These are phyloP conservation scores for Merodon equestris DNA, from an alignment of 2,888 invertebrate genomes.

Conservation along the genomic window DNA sequence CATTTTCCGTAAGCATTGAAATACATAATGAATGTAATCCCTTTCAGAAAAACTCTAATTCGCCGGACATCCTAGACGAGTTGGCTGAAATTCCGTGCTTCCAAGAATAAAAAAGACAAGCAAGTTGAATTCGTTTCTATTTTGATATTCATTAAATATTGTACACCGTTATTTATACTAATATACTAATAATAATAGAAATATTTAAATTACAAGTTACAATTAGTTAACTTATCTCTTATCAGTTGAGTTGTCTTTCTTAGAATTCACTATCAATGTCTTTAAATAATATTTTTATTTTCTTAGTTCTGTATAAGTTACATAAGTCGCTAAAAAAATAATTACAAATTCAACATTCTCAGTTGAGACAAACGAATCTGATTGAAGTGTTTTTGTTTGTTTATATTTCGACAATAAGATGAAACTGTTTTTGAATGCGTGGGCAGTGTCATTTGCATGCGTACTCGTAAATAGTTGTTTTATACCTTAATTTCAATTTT, in stretches of 20 bases:
- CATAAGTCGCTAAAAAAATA: slow-evolving; percentile 13
- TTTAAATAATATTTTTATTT: slow-evolving; percentile 27
- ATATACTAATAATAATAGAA: slow-evolving; percentile 41
- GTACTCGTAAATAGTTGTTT: neutral
- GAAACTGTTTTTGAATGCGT: slow-evolving; percentile 27
- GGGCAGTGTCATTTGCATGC: slow-evolving; percentile 39
- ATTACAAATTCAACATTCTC: slow-evolving; percentile 22
- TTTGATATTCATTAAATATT: slow-evolving; percentile 57
- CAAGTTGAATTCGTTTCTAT: slow-evolving; percentile 26
- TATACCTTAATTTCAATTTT: slow-evolving; percentile 20
- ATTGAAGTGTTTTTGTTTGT: slow-evolving; percentile 13
- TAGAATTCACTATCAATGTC: slow-evolving; percentile 27
- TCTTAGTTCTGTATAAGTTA: slow-evolving; percentile 4
- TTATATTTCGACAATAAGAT: slow-evolving; percentile 26
- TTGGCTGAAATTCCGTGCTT: too few species aligned
- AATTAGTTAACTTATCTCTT: slow-evolving; percentile 58
- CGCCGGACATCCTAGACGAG: too few species aligned
- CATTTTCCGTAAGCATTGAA: too few species aligned
- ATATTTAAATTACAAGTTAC: slow-evolving; percentile 48
- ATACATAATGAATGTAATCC: too few species aligned
- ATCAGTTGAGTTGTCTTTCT: slow-evolving; percentile 43
- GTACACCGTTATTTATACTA: slow-evolving; percentile 38
- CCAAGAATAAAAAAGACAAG: neutral
- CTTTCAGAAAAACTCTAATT: too few species aligned
- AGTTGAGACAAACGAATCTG: slow-evolving; percentile 17